phyloP scores from a whole-genome alignment of 2,888 invertebrate genomes.

The Balanococcus diminutus region DNA sequence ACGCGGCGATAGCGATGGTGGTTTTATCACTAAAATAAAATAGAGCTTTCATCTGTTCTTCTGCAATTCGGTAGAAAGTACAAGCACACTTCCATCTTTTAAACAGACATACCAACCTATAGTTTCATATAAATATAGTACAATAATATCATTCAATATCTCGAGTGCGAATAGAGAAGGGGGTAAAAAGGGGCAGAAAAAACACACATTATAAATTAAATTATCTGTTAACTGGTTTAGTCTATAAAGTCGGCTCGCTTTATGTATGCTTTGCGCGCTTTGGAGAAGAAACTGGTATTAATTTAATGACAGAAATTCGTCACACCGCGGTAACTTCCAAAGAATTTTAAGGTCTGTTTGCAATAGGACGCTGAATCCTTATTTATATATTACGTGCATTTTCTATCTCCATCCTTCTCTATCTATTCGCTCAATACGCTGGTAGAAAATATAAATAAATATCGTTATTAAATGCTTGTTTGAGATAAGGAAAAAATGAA shows the following conservation, averaged over 20 bases:
- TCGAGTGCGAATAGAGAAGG: neutral
- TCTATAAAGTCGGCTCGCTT: conserved; percentile 24
- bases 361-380: neutral
- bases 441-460: neutral
- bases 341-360: conserved; percentile 50
- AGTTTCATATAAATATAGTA: neutral
- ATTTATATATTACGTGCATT: neutral
- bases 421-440: neutral
- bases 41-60: too few relatives aligned
- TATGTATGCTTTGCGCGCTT: neutral
- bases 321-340: conserved; percentile 47
- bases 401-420: neutral
- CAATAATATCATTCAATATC: neutral
- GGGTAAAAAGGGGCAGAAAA: neutral
- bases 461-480: neutral
- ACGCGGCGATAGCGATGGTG: too few relatives aligned
- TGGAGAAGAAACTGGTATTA: conserved; percentile 26
- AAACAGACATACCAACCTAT: neutral
- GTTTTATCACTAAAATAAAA: too few relatives aligned
- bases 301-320: conserved; percentile 51
- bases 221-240: conserved; percentile 29
- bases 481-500: neutral
- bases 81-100: neutral
- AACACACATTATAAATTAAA: conserved; percentile 27
- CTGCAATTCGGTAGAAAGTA: too few relatives aligned